Evolutionary conservation across 2,113 vertebrate species (phyloP).

Genomic region (Chionis minor): DNA sequence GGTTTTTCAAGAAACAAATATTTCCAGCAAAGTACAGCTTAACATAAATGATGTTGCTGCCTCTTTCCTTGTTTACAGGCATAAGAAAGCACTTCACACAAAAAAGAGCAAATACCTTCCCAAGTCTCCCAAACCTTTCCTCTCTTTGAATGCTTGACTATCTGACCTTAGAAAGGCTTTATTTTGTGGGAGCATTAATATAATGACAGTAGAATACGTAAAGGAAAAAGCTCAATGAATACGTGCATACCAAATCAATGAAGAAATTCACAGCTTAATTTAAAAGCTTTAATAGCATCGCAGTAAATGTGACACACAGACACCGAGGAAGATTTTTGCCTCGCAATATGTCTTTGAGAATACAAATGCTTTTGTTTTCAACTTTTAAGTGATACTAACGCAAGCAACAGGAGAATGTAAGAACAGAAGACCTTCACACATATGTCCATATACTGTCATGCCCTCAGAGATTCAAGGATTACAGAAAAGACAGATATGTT

Average conservation of each 20-base stretch:
- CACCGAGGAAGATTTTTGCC: neutral
- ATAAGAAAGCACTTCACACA: neutral
- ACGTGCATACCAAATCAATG: neutral
- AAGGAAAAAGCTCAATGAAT: neutral
- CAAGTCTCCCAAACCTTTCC: neutral
- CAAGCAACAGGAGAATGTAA: neutral
- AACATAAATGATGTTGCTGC: neutral
- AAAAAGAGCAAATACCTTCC: neutral
- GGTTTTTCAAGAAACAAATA: neutral
- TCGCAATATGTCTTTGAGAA: neutral
- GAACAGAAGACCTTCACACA: neutral
- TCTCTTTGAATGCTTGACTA: neutral
- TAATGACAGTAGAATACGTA: neutral
- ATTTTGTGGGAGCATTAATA: neutral
- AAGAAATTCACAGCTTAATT: neutral
- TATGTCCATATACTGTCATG: neutral
- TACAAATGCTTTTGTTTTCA: neutral
- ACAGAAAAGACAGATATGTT: neutral
- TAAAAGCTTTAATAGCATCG: neutral
- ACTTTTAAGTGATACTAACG: neutral
- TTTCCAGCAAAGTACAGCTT: neutral
- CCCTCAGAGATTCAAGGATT: neutral
- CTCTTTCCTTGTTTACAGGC: neutral
- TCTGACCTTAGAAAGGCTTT: neutral
- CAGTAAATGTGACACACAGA: neutral